Percentiles rank a stretch among this genome's conserved stretches.
Conservation (phyloP, 2,113 vertebrate species). For the Callaeas wilsoni region DNA sequence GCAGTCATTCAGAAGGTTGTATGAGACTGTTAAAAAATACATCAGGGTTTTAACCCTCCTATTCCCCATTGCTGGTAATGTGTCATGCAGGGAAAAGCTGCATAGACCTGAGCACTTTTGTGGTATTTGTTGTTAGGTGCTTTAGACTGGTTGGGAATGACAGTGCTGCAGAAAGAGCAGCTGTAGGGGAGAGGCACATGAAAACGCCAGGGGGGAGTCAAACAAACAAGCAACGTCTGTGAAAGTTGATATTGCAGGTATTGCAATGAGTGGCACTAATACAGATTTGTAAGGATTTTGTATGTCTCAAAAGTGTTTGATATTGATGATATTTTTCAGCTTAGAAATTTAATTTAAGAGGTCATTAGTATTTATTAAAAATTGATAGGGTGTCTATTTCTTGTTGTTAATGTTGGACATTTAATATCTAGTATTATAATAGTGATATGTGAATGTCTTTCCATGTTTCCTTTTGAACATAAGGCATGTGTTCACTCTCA, state of each 20-base stretch:
- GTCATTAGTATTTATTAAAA: conserved; percentile 22
- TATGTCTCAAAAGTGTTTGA: not conserved
- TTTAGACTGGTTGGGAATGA: not conserved
- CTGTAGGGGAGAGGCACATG: not conserved
- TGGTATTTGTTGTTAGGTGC: not conserved
- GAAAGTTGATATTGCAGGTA: not conserved
- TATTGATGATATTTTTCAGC: not conserved
- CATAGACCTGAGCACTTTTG: not conserved
- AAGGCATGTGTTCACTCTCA: not conserved
- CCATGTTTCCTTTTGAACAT: not conserved
- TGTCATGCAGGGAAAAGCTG: not conserved
- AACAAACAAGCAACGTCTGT: not conserved
- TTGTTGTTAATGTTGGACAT: not conserved
- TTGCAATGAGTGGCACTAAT: not conserved
- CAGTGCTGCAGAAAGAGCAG: accelerated
- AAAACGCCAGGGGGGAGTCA: not conserved
- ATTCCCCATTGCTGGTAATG: not conserved
- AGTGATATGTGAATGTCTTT: not conserved
- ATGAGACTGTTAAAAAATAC: not conserved
- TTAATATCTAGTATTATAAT: not conserved
- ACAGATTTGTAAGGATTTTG: not conserved
- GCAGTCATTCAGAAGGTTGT: not conserved
- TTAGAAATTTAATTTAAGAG: not conserved
- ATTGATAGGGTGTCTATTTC: not conserved
- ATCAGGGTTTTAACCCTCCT: not conserved